A percentile compares a stretch with the other conserved stretches of the same genome.
phyloP scores from a whole-genome alignment of 2,888 invertebrate species.

The Stenotaenia linearis region DNA sequence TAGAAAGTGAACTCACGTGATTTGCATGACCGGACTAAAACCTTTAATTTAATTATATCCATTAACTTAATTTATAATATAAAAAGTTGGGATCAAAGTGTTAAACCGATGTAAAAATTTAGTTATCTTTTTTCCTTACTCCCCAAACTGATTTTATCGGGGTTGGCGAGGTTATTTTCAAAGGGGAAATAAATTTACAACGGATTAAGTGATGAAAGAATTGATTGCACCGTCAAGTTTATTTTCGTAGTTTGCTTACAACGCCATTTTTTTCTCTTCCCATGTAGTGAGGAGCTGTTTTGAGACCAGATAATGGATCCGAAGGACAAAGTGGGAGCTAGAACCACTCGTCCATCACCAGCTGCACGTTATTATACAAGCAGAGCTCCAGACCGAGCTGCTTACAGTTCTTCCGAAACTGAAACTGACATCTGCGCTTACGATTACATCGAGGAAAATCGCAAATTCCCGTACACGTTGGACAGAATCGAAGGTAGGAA shows the following conservation, averaged over 20 bases:
- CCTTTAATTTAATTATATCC: not conserved
- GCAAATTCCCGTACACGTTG: not conserved
- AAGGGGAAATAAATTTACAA: not conserved
- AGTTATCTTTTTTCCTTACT: not conserved
- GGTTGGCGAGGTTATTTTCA: not conserved
- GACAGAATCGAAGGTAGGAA: conserved; percentile 30
- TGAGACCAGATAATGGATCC: conserved; percentile 5
- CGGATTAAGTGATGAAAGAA: not conserved
- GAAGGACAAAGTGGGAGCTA: not conserved
- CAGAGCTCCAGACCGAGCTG: not conserved
- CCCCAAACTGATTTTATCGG: not conserved
- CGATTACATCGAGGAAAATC: conserved; percentile 28
- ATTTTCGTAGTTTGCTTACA: not conserved
- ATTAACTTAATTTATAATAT: no score
- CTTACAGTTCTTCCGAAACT: conserved; percentile 30
- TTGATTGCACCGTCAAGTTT: not conserved
- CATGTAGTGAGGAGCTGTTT: not conserved
- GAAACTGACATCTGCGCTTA: conserved; percentile 27
- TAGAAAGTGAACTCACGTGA: no score
- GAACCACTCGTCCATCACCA: conserved; percentile 4
- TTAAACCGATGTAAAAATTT: not conserved
- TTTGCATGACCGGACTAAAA: not conserved
- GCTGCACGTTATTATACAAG: not conserved
- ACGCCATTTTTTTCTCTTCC: not conserved
- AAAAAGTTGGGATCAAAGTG: not conserved